Conservation (phyloP, 2,888 invertebrate genomes). For the Brachypalpus laphriformis region DNA sequence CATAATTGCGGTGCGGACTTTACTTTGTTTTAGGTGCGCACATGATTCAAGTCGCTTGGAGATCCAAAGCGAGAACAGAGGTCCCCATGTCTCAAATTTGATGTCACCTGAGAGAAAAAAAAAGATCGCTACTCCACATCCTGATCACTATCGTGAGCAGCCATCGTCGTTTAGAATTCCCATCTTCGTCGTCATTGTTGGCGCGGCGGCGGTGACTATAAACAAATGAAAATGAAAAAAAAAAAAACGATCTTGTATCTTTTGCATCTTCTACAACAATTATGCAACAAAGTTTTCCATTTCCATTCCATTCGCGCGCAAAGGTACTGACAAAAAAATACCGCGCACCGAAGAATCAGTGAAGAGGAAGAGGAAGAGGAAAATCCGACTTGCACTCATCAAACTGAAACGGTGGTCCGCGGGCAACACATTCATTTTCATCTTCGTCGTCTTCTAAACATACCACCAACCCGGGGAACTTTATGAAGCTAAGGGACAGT, state of each 20-base stretch:
- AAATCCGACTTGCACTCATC: conserved; percentile 59
- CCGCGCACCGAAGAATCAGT: not conserved
- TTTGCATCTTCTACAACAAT: conserved; percentile 36
- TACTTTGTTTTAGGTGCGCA: not conserved
- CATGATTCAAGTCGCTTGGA: not conserved
- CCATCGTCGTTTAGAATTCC: conserved; percentile 25
- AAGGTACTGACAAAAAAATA: not conserved
- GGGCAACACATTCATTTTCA: conserved; percentile 32
- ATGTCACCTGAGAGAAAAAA: conserved; percentile 8
- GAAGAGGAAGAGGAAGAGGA: conserved; percentile 40
- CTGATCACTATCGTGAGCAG: conserved; percentile 32
- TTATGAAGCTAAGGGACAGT: conserved; percentile 14
- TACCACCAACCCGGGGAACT: not conserved
- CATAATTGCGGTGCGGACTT: not conserved
- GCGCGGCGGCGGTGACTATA: not conserved
- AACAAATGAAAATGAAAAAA: not conserved
- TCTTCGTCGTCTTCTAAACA: conserved; percentile 34
- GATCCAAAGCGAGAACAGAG: not conserved
- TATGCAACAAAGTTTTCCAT: conserved; percentile 54
- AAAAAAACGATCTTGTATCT: conserved; percentile 1
- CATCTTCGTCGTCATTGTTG: not conserved
- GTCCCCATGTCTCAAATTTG: conserved; percentile 2
- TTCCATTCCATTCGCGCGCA: conserved; percentile 36
- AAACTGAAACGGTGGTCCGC: conserved; percentile 37
- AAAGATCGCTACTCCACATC: conserved; percentile 14